Evolutionary conservation across 2,888 invertebrate species (phyloP).

Genomic region (Eristalinus aeneus): DNA sequence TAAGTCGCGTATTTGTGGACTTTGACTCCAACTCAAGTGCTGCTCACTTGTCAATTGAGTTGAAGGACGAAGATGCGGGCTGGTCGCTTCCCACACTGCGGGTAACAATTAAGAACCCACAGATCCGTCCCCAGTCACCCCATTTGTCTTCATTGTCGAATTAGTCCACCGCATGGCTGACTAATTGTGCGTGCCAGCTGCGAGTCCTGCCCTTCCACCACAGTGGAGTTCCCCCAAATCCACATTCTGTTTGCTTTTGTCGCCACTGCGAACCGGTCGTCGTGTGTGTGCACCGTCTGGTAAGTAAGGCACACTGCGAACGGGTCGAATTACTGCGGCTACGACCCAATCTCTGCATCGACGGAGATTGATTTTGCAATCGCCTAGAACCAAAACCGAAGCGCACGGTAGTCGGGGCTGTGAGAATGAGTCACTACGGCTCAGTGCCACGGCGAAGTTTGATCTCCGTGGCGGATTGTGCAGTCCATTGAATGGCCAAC

Average conservation of each 20-base stretch:
- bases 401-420: neutral
- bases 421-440: neutral
- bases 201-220: neutral
- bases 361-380: neutral
- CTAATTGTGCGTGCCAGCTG: conserved; percentile 60
- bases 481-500: conserved; percentile 21
- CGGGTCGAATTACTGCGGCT: conserved; percentile 49
- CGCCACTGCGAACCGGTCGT: neutral
- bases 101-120: conserved; percentile 31
- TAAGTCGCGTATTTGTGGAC: neutral
- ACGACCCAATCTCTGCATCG: conserved; percentile 11
- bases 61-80: neutral
- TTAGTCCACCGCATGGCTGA: conserved; percentile 46
- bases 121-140: neutral
- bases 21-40: neutral
- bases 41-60: too few relatives aligned
- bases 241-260: neutral
- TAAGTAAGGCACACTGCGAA: conserved; percentile 49
- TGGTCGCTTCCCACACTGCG: neutral
- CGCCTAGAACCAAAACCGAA: neutral
- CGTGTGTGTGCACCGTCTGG: conserved; percentile 17
- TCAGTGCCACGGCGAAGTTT: neutral
- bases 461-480: neutral
- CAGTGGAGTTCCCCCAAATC: neutral
- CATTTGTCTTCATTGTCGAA: conserved; percentile 10